phyloP scores from a whole-genome alignment of 2,888 invertebrate genomes.

The Ormia ochracea region DNA sequence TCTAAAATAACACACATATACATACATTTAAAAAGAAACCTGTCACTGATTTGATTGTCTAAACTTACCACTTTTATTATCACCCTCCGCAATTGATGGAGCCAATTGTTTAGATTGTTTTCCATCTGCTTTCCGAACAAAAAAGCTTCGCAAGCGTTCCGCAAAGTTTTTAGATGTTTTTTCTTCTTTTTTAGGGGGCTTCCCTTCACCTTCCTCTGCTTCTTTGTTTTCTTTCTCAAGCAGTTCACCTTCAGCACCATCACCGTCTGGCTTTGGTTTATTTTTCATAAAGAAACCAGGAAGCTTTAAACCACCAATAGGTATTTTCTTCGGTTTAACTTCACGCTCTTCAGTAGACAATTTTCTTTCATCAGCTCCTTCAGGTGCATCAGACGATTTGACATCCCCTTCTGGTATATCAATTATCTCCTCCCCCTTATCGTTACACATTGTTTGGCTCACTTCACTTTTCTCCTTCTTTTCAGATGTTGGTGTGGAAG shows the following conservation, averaged over 20 bases:
- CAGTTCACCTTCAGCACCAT: constrained; percentile 77
- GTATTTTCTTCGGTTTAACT: constrained; percentile 88
- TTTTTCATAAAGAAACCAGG: constrained; percentile 89
- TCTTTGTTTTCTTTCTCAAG: constrained; percentile 77
- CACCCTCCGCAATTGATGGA: constrained; percentile 71
- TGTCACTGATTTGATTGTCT: background rate
- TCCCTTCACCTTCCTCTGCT: constrained; percentile 63
- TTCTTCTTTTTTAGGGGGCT: constrained; percentile 68
- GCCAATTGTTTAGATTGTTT: constrained; percentile 69
- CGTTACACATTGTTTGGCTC: constrained; percentile 24
- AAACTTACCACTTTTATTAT: constrained; percentile 74
- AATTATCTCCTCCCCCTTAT: constrained; percentile 72
- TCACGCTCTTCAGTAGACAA: constrained; percentile 83
- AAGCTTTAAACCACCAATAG: constrained; percentile 92
- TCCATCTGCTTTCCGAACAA: constrained; percentile 78
- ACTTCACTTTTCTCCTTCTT: constrained; percentile 4
- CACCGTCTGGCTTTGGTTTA: constrained; percentile 83
- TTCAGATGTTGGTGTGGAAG: constrained; percentile 67
- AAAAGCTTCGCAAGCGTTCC: constrained; percentile 79
- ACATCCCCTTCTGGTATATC: constrained; percentile 70
- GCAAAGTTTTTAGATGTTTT: constrained; percentile 73
- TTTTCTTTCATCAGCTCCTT: constrained; percentile 70
- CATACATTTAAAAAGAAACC: background rate
- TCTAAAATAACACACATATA: constrained; percentile 62
- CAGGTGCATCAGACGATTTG: constrained; percentile 62